Conservation (phyloP, 2,797 vertebrate genomes). For the Liasis olivaceus region DNA sequence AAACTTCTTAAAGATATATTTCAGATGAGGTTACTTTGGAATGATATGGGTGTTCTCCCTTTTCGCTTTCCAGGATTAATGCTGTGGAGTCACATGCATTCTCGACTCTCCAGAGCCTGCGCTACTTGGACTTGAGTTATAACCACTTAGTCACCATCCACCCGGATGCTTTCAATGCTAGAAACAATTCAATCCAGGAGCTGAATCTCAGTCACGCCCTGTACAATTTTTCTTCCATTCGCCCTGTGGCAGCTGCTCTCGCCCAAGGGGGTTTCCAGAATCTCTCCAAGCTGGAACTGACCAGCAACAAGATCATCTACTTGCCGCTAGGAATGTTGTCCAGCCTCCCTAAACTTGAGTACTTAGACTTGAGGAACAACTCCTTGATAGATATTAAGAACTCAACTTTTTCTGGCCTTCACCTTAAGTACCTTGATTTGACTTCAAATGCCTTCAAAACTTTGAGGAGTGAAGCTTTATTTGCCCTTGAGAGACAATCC, state of each 20-base stretch:
- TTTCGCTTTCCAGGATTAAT: slow-evolving; percentile 71
- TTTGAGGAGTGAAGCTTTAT: slow-evolving; percentile 61
- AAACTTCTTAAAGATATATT: not conserved
- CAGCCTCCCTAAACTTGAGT: slow-evolving; percentile 70
- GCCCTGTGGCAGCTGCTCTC: slow-evolving; percentile 74
- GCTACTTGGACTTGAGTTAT: slow-evolving; percentile 76
- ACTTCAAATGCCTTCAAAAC: slow-evolving; percentile 71
- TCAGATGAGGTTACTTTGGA: not conserved
- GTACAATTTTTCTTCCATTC: slow-evolving; percentile 73
- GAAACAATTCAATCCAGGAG: slow-evolving; percentile 75
- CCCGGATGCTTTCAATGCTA: slow-evolving; percentile 76
- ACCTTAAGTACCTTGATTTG: slow-evolving; percentile 75
- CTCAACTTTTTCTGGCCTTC: slow-evolving; percentile 74
- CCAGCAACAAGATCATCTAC: slow-evolving; percentile 74
- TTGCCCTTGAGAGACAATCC: slow-evolving; percentile 66
- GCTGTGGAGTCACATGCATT: slow-evolving; percentile 76
- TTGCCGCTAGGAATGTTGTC: slow-evolving; percentile 77
- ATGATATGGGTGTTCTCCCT: not conserved
- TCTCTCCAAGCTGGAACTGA: slow-evolving; percentile 78
- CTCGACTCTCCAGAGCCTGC: slow-evolving; percentile 72
- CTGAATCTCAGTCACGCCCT: slow-evolving; percentile 79
- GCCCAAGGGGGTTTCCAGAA: slow-evolving; percentile 75
- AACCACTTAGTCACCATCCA: slow-evolving; percentile 79
- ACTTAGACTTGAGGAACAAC: slow-evolving; percentile 72
- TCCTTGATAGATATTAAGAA: slow-evolving; percentile 73